Evolutionary conservation across 2,113 vertebrate species (phyloP).

Genomic region (Thalassoma bifasciatum): DNA sequence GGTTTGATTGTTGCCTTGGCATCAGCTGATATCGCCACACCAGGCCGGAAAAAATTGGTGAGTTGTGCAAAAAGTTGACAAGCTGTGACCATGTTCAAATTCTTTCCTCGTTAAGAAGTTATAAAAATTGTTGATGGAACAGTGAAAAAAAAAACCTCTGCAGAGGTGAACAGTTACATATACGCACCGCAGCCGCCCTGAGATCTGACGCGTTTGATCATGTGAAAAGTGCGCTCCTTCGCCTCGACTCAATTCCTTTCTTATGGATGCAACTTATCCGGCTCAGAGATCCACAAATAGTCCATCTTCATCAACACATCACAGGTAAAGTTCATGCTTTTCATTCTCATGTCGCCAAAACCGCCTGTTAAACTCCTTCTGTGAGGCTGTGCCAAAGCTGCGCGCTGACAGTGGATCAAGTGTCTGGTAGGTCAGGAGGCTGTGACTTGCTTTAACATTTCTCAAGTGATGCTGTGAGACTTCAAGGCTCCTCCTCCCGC

Average conservation of each 20-base stretch:
- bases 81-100: neutral
- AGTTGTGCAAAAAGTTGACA: neutral
- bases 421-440: neutral
- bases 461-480: conserved; percentile 30
- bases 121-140: neutral
- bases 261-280: neutral
- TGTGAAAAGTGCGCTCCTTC: conserved; percentile 20
- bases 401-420: neutral
- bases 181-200: neutral
- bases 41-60: neutral
- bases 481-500: conserved; percentile 60
- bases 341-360: neutral
- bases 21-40: neutral
- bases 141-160: neutral
- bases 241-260: neutral
- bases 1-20: neutral
- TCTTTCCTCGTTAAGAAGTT: neutral
- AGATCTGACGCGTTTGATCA: neutral
- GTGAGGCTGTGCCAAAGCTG: neutral
- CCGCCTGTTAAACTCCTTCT: neutral
- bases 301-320: neutral
- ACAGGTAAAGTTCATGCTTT: neutral
- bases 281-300: conserved; percentile 11
- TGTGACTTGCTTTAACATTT: conserved; percentile 1
- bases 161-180: neutral